Percentiles rank a stretch among this genome's conserved stretches.
phyloP scores from a whole-genome alignment of 1,140 invertebrate species.

The Choristoneura fumiferana region DNA sequence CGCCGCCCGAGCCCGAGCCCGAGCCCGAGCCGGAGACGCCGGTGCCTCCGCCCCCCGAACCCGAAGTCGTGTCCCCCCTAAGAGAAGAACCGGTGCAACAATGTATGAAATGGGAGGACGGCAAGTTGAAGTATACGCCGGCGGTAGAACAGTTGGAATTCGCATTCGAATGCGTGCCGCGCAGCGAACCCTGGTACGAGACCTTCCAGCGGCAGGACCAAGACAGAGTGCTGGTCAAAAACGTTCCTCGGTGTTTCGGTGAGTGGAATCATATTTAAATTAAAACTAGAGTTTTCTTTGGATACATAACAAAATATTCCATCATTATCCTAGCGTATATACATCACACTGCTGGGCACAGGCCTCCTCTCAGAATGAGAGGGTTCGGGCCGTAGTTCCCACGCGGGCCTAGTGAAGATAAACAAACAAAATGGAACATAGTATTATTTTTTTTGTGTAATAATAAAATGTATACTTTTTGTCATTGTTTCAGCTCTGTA shows the following conservation, averaged over 20 bases:
- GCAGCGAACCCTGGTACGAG: slow-evolving; percentile 87
- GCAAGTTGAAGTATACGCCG: slow-evolving; percentile 76
- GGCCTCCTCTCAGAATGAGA: too few relatives aligned
- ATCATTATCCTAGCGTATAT: too few relatives aligned
- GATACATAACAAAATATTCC: too few relatives aligned
- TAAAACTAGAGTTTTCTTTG: slow-evolving; percentile 19
- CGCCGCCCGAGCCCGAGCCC: slow-evolving; percentile 22
- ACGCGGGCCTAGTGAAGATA: too few relatives aligned
- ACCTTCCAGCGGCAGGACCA: slow-evolving; percentile 87
- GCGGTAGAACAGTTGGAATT: slow-evolving; percentile 84
- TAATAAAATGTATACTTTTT: slow-evolving; percentile 5
- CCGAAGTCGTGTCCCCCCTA: slow-evolving; percentile 31
- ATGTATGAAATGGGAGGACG: slow-evolving; percentile 69
- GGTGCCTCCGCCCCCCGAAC: slow-evolving; percentile 25
- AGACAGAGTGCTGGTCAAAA: slow-evolving; percentile 79
- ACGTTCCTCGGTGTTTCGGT: slow-evolving; percentile 74
- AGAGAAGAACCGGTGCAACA: slow-evolving; percentile 52
- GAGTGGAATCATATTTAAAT: slow-evolving; percentile 27
- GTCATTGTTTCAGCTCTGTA: slow-evolving; percentile 67
- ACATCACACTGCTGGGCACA: too few relatives aligned
- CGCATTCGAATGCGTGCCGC: slow-evolving; percentile 86
- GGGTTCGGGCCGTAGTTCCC: too few relatives aligned
- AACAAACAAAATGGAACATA: too few relatives aligned
- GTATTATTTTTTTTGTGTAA: too few relatives aligned
- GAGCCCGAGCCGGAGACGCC: slow-evolving; percentile 25